Base-by-base conservation (phyloP, 2,888 invertebrate species). In the Formica aserva region DNA sequence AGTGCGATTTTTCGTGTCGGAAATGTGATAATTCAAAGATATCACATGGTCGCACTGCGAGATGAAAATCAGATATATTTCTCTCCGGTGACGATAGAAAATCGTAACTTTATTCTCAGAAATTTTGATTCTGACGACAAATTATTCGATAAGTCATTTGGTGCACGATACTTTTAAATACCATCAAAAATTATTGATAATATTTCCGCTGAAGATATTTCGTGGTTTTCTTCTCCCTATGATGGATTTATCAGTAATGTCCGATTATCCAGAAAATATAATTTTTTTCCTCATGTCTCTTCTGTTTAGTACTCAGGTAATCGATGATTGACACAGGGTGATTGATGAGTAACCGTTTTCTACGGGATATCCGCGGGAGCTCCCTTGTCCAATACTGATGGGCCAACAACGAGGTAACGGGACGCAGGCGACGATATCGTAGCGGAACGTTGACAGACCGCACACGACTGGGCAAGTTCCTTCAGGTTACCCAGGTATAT, bases 381-480 rank as follows among this genome's bases (percentile, higher is more conserved):
- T 74, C 6, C 35, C 11, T 32, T 32, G 15, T 63, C 45, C 32
- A 22, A 26, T 29, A 60, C n/a, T 22, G 22, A 29, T 15, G 9
- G 22, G 22, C 2, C 1, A 8, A 22, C 57, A 18, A 65, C n/a
- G 35, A 26, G 26, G 32, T 45, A 69, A 45, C 52, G 38, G 41
- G n/a, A 41, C 45, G 65, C 78, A 38, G 71, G 32, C 65, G 76
- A 83, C 57, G 75, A n/a, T 52, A 52, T 52, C n/a, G 52, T 52
- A 52, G 52, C 62, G 55, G 8, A 83, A 82, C 82, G 75, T 62
- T 82, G 87, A 88, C 88, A 85, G 75, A 65, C 78, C 86, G 81
- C 83, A 77, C 76, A 65, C 89, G 87, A 91, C 91, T 92, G 89
- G 88, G 84, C 88, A 87, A 87, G 84, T 88, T 86, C 88, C 88